Evolutionary conservation across 64 coral and sea anemone species (phyloP).

Genomic region (Orbicella faveolata): DNA sequence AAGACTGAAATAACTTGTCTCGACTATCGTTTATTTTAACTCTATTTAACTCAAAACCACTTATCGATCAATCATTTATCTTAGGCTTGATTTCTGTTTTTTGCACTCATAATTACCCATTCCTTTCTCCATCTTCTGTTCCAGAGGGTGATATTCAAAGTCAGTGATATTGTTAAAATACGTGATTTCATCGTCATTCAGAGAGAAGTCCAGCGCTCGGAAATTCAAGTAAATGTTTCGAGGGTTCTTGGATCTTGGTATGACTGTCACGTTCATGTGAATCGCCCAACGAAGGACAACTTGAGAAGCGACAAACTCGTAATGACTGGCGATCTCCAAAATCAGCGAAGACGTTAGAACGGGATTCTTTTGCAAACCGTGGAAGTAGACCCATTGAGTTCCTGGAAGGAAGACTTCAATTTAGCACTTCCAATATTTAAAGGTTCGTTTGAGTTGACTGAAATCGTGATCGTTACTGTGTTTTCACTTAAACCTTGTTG

Average conservation of each 20-base stretch:
- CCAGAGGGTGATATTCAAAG: conserved; percentile 71
- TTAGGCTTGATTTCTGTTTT: too few relatives aligned
- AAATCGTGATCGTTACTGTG: too few relatives aligned
- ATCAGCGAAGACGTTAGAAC: conserved; percentile 72
- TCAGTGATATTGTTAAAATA: conserved; percentile 75
- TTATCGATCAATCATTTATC: neutral
- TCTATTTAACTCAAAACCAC: too few relatives aligned
- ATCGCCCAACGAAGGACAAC: conserved; percentile 93
- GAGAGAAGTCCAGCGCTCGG: conserved; percentile 62
- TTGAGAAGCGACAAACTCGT: conserved; percentile 91
- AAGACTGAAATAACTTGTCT: too few relatives aligned
- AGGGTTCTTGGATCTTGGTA: conserved; percentile 86
- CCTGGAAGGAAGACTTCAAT: conserved; percentile 34
- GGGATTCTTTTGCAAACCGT: conserved; percentile 89
- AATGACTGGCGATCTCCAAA: conserved; percentile 77
- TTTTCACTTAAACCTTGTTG: too few relatives aligned
- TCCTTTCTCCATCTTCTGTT: conserved; percentile 48
- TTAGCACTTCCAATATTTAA: too few relatives aligned
- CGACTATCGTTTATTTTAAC: too few relatives aligned
- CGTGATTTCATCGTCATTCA: conserved; percentile 71
- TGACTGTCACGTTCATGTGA: conserved; percentile 90
- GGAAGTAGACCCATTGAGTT: conserved; percentile 77
- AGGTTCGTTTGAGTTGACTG: too few relatives aligned
- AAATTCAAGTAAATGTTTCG: conserved; percentile 86
- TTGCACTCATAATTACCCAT: conserved; percentile 28